Percentiles rank a stretch among this genome's conserved stretches.
These are phyloP conservation scores for Medauroidea extradentata DNA, from an alignment of 1,140 invertebrate species.

Conservation along the genomic window DNA sequence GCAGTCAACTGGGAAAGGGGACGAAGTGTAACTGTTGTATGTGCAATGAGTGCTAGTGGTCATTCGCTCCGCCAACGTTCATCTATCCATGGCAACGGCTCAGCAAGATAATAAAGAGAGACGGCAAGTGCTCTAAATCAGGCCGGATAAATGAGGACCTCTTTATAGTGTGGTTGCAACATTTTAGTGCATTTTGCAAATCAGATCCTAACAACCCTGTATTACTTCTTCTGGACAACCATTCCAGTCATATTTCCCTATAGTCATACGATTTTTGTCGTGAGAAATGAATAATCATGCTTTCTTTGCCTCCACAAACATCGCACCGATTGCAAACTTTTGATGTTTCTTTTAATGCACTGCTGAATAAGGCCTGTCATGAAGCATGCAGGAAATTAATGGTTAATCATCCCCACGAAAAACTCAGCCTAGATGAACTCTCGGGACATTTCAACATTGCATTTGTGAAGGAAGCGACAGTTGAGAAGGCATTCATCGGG, in stretches of 20 bases:
- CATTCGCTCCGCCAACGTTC: slow-evolving; percentile 42
- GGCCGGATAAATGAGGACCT: slow-evolving; percentile 35
- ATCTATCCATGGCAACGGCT: slow-evolving; percentile 40
- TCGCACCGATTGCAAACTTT: too few species aligned
- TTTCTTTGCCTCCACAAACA: too few species aligned
- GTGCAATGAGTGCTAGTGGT: slow-evolving; percentile 30
- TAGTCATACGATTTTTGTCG: slow-evolving; percentile 17
- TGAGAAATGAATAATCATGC: slow-evolving; percentile 18
- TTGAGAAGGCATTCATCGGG: slow-evolving; percentile 19
- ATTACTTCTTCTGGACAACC: slow-evolving; percentile 28
- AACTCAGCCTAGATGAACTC: slow-evolving; percentile 36
- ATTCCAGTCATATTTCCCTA: slow-evolving; percentile 22
- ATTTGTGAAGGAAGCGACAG: slow-evolving; percentile 29
- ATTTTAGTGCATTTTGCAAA: slow-evolving; percentile 29
- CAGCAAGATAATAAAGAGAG: slow-evolving; percentile 33
- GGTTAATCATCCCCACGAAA: slow-evolving; percentile 14
- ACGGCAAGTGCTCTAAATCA: slow-evolving; percentile 33
- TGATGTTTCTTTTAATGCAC: too few species aligned
- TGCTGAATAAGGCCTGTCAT: too few species aligned
- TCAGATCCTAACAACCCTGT: slow-evolving; percentile 17
- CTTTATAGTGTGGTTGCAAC: slow-evolving; percentile 29
- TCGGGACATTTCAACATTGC: slow-evolving; percentile 36
- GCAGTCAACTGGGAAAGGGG: slow-evolving; percentile 28
- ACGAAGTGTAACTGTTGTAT: slow-evolving; percentile 32
- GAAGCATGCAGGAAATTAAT: too few species aligned